A percentile compares a stretch with the other conserved stretches of the same genome.
phyloP scores from a whole-genome alignment of 2,888 invertebrate genomes.

The Nephrotoma appendiculata region DNA sequence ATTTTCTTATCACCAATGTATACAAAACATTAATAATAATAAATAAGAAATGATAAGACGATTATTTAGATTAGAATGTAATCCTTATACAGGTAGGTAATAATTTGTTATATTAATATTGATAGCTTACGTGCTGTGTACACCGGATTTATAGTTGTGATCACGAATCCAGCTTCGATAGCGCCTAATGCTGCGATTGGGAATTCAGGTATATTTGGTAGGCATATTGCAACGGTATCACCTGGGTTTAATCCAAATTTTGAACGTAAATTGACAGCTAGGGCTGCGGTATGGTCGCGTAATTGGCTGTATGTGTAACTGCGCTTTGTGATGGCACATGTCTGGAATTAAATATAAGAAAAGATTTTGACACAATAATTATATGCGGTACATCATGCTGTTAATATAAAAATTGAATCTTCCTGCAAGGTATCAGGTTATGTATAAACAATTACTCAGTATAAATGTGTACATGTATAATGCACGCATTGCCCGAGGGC shows the following conservation, averaged over 20 bases:
- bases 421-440: not conserved
- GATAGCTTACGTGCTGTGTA: conserved; percentile 45
- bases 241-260: conserved; percentile 49
- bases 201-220: conserved; percentile 66
- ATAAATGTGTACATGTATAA: not conserved
- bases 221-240: conserved; percentile 52
- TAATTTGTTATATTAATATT: not conserved
- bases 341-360: conserved; percentile 34
- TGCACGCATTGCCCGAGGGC: not conserved
- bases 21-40: not conserved
- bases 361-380: not conserved
- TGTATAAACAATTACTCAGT: not conserved
- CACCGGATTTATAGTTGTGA: conserved; percentile 59
- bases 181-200: conserved; percentile 49
- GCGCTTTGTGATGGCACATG: conserved; percentile 54
- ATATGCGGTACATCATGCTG: too few species aligned
- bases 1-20: not conserved
- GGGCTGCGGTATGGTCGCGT: conserved; percentile 45
- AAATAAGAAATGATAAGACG: not conserved
- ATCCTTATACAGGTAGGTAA: not conserved
- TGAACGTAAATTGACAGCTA: conserved; percentile 48
- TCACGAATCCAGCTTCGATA: conserved; percentile 50
- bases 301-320: conserved; percentile 56
- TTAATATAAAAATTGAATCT: not conserved
- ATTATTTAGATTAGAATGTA: not conserved